Percentiles rank a stretch among this genome's conserved stretches.
These are phyloP conservation scores for Ochotona curzoniae DNA, from an alignment of 2,113 vertebrate species.

Conservation along the genomic window DNA sequence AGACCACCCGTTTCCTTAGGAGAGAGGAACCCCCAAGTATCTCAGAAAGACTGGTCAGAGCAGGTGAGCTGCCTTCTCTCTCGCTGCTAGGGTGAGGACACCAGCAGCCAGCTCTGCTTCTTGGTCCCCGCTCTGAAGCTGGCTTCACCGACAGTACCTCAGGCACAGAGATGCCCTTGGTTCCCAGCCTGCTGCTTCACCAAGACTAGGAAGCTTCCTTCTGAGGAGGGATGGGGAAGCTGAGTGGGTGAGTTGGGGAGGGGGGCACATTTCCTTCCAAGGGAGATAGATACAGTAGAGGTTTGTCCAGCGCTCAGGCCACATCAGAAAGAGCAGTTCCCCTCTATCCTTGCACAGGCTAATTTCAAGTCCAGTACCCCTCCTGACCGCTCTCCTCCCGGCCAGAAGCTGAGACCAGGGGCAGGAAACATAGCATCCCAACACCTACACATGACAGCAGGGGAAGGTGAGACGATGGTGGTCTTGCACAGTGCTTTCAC, in stretches of 20 bases:
- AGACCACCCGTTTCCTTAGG: neutral
- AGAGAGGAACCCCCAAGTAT: neutral
- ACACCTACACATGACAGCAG: neutral
- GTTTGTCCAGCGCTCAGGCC: neutral
- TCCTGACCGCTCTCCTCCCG: neutral
- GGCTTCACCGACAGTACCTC: neutral
- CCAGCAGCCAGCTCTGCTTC: neutral
- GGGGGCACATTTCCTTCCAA: neutral
- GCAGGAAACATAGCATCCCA: neutral
- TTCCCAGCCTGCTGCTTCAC: neutral
- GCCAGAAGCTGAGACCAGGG: neutral
- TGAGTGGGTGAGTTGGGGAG: neutral
- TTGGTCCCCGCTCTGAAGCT: neutral
- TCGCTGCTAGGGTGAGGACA: neutral
- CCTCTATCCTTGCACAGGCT: neutral
- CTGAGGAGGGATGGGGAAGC: conserved; percentile 12
- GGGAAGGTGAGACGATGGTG: neutral
- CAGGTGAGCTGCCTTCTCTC: neutral
- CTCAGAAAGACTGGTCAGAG: neutral
- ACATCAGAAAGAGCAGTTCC: neutral
- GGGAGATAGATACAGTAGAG: neutral
- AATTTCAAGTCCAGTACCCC: neutral
- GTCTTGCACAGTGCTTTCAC: neutral
- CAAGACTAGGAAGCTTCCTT: conserved; percentile 11
- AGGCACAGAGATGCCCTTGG: neutral